Evolutionary conservation across 2,113 vertebrate species (phyloP).

Genomic region (Turnix velox): DNA sequence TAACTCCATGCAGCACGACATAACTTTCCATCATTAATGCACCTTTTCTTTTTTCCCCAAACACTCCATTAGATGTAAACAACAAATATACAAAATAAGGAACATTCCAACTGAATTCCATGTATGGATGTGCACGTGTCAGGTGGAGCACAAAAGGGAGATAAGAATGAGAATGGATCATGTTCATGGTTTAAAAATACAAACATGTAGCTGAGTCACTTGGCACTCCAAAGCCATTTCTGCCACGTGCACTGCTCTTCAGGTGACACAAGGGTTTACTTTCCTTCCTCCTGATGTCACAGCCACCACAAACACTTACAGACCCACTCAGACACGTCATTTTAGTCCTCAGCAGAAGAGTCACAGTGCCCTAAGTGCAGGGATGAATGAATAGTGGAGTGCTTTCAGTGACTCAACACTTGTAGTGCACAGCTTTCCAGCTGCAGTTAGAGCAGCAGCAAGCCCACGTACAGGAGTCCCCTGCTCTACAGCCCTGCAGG

Average conservation of each 20-base stretch:
- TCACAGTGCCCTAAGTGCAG: background rate
- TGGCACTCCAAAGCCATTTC: background rate
- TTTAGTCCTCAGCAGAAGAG: background rate
- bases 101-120: conserved; percentile 78
- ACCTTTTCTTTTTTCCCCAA: conserved; percentile 86
- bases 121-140: conserved; percentile 64
- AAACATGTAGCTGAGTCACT: background rate
- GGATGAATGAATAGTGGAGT: background rate
- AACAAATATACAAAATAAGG: conserved; percentile 65
- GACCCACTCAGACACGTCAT: background rate
- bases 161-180: background rate
- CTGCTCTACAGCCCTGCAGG: background rate
- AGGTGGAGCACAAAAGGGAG: background rate
- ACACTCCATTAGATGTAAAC: conserved; percentile 80
- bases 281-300: background rate
- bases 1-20: conserved; percentile 88
- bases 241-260: rapidly evolving
- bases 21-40: conserved; percentile 86
- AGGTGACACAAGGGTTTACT: background rate
- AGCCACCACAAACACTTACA: background rate
- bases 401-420: too few species aligned
- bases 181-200: conserved; percentile 41
- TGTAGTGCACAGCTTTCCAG: background rate
- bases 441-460: too few species aligned
- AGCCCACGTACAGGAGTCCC: too few species aligned